Percentiles rank a stretch among this genome's conserved stretches.
Evolutionary conservation across 2,888 invertebrate genomes (phyloP).

Genomic region (Agonum fuliginosum): DNA sequence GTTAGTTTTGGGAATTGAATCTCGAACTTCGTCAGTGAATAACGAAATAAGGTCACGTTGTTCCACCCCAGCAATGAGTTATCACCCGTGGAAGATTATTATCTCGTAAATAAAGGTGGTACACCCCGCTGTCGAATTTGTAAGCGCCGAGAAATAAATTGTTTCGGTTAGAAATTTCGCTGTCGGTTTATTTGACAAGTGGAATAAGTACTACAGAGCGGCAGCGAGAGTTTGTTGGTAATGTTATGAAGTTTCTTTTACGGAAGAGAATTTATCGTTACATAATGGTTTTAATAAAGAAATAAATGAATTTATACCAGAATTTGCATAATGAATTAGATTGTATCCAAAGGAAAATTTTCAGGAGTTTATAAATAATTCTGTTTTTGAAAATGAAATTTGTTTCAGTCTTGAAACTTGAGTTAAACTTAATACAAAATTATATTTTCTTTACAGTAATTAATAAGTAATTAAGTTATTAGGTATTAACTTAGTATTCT

Average conservation of each 20-base stretch:
- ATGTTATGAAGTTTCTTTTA: background rate
- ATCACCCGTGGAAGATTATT: slow-evolving; percentile 18
- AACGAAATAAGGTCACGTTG: slow-evolving; percentile 9
- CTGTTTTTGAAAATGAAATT: slow-evolving; percentile 2
- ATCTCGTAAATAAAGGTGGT: slow-evolving; percentile 24
- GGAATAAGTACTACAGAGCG: slow-evolving; percentile 10
- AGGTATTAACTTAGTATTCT: no score
- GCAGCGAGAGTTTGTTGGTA: background rate
- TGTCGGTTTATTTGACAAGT: slow-evolving; percentile 37
- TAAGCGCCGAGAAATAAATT: slow-evolving; percentile 39
- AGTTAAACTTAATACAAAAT: slow-evolving; percentile 9
- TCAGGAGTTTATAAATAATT: slow-evolving; percentile 17
- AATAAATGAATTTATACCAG: slow-evolving; percentile 8
- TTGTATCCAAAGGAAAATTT: slow-evolving; percentile 9
- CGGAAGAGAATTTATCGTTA: background rate
- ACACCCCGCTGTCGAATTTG: slow-evolving; percentile 20
- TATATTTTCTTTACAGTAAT: no score
- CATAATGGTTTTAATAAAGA: background rate
- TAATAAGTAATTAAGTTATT: no score
- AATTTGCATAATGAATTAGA: slow-evolving; percentile 17
- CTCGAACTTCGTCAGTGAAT: background rate
- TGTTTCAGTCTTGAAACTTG: slow-evolving; percentile 24
- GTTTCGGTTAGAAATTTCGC: slow-evolving; percentile 6
- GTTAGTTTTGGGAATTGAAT: background rate
- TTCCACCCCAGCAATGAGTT: slow-evolving; percentile 14